These are phyloP conservation scores for Neodontobutis hainanensis DNA, from an alignment of 2,113 vertebrate genomes.

Conservation along the genomic window DNA sequence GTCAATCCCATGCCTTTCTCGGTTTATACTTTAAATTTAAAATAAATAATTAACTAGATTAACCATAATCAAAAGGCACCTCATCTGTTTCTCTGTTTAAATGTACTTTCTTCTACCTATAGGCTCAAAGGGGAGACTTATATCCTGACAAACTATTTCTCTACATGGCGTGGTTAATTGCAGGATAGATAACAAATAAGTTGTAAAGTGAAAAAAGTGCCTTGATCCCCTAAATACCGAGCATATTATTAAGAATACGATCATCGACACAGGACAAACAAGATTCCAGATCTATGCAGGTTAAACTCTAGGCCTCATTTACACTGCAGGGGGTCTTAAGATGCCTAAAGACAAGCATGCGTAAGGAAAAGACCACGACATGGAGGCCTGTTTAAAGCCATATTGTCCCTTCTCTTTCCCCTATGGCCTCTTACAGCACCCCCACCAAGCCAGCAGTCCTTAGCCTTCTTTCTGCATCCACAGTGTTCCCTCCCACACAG, in stretches of 20 bases:
- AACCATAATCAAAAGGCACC: neutral
- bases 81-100: too few species aligned
- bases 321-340: conserved; percentile 62
- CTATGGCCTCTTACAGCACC: conserved; percentile 70
- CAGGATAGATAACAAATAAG: conserved; percentile 21
- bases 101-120: neutral
- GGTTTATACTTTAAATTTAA: conserved; percentile 18
- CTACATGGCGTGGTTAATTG: conserved; percentile 13
- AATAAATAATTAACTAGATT: neutral
- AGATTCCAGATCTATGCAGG: conserved; percentile 56
- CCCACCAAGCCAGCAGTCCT: conserved; percentile 75
- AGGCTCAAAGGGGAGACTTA: neutral
- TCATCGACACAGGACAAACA: conserved; percentile 42
- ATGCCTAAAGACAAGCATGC: conserved; percentile 76
- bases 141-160: neutral
- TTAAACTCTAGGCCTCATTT: conserved; percentile 75
- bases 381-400: conserved; percentile 76
- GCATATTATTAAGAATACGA: conserved; percentile 46
- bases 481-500: conserved; percentile 85
- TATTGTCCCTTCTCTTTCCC: conserved; percentile 72
- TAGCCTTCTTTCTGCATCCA: conserved; percentile 71
- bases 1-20: conserved; percentile 14
- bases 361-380: conserved; percentile 66
- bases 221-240: conserved; percentile 11
- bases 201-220: conserved; percentile 2